These are phyloP conservation scores for Propsilocerus akamusi DNA, from an alignment of 1,140 invertebrate genomes.

Conservation along the genomic window DNA sequence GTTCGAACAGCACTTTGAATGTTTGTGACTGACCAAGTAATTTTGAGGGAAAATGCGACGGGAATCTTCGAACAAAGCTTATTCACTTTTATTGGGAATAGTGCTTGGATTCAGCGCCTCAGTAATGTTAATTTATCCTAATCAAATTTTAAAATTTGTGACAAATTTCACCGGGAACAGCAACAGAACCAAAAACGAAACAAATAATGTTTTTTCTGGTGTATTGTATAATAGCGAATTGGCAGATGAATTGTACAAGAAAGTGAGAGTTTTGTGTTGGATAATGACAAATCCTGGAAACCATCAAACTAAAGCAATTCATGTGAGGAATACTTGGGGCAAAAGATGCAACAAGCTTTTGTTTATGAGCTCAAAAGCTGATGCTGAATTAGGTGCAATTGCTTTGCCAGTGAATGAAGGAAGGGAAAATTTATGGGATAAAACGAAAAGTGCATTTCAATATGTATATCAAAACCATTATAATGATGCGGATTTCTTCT, in stretches of 20 bases:
- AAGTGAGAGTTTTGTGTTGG: conserved; percentile 79
- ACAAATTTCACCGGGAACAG: no score
- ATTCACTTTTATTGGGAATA: no score
- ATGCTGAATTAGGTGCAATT: conserved; percentile 41
- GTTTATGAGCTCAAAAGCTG: conserved; percentile 61
- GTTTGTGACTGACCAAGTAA: no score
- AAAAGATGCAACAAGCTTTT: conserved; percentile 73
- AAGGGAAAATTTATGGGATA: conserved; percentile 70
- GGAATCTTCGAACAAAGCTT: no score
- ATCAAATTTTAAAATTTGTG: no score
- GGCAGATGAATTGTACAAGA: conserved; percentile 17
- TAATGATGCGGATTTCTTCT: conserved; percentile 71
- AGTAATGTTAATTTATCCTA: no score
- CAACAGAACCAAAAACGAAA: no score
- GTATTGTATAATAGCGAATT: background rate
- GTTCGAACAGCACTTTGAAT: no score
- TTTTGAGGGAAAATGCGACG: no score
- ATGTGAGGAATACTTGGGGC: conserved; percentile 89
- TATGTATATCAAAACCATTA: conserved; percentile 62
- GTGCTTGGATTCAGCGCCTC: no score
- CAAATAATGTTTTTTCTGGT: no score
- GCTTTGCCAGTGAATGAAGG: conserved; percentile 60
- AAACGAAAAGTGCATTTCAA: conserved; percentile 78
- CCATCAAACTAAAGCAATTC: conserved; percentile 68
- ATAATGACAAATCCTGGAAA: conserved; percentile 82